phyloP scores from a whole-genome alignment of 53 echinoderm and acorn worm species.

The Apostichopus leukothele region DNA sequence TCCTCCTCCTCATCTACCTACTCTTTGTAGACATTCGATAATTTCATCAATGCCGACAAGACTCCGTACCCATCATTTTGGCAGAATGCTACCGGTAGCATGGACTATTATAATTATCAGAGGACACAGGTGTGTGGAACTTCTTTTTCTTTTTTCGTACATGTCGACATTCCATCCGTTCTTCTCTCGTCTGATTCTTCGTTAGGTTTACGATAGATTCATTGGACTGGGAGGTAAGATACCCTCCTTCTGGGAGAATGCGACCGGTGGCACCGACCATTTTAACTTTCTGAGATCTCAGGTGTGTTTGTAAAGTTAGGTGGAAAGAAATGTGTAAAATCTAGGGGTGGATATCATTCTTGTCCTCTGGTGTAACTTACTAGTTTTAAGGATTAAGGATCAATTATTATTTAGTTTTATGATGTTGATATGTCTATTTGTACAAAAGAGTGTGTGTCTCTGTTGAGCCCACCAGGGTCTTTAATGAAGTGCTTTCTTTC shows the following conservation, averaged over 20 bases:
- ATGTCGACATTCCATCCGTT: not conserved
- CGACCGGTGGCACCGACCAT: constrained; percentile 19
- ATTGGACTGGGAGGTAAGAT: not conserved
- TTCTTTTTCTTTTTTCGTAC: not conserved
- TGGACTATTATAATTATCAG: constrained; percentile 82
- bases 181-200: not conserved
- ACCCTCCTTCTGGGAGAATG: constrained; percentile 6
- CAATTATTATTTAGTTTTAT: no score
- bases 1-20: not conserved
- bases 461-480: no score
- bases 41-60: constrained; percentile 65
- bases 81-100: constrained; percentile 73
- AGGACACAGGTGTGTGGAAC: constrained; percentile 53
- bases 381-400: no score
- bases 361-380: no score
- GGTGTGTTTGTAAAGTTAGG: not conserved
- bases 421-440: no score
- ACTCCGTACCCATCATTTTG: constrained; percentile 59
- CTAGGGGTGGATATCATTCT: no score
- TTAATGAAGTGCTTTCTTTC: no score
- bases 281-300: constrained; percentile 28
- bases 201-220: not conserved
- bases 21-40: constrained; percentile 55
- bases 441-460: no score
- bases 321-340: no score